Evolutionary conservation across 2,797 vertebrate species (phyloP).

Genomic region (Yasuhikotakia modesta): DNA sequence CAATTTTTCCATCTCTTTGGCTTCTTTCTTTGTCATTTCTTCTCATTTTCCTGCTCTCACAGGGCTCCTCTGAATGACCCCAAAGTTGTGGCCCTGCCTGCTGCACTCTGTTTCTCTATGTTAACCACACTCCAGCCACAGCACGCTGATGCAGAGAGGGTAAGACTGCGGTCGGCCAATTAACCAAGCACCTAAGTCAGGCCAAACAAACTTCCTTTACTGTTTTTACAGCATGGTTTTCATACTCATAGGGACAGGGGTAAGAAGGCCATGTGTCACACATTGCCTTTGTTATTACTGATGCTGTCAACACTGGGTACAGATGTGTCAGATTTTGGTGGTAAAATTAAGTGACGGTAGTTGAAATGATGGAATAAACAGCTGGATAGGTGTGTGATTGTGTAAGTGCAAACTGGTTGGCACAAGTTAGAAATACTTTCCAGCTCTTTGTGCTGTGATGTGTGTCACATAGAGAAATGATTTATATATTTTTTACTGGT

Average conservation of each 20-base stretch:
- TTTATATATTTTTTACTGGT: not conserved
- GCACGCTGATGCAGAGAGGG: constrained; percentile 71
- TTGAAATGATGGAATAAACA: constrained; percentile 28
- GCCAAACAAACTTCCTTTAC: constrained; percentile 82
- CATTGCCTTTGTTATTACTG: constrained; percentile 67
- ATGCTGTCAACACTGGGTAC: not conserved
- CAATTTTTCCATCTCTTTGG: constrained; percentile 45
- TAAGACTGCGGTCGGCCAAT: constrained; percentile 78
- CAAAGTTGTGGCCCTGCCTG: constrained; percentile 58
- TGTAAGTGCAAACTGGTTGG: constrained; percentile 20
- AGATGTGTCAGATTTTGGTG: constrained; percentile 55
- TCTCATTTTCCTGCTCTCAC: constrained; percentile 23
- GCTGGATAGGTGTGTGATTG: constrained; percentile 43
- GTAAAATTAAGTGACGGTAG: constrained; percentile 50
- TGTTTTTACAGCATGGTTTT: constrained; percentile 80
- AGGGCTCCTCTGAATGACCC: constrained; percentile 51
- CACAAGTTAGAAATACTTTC: not conserved
- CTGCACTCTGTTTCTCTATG: constrained; percentile 61
- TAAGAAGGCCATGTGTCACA: constrained; percentile 61
- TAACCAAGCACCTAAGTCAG: constrained; percentile 69
- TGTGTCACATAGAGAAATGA: not conserved
- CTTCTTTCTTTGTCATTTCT: constrained; percentile 56
- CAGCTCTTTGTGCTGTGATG: not conserved
- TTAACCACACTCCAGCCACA: constrained; percentile 68
- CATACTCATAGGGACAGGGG: constrained; percentile 62